Conservation (phyloP, 2,113 vertebrate species). For the Puma concolor region DNA sequence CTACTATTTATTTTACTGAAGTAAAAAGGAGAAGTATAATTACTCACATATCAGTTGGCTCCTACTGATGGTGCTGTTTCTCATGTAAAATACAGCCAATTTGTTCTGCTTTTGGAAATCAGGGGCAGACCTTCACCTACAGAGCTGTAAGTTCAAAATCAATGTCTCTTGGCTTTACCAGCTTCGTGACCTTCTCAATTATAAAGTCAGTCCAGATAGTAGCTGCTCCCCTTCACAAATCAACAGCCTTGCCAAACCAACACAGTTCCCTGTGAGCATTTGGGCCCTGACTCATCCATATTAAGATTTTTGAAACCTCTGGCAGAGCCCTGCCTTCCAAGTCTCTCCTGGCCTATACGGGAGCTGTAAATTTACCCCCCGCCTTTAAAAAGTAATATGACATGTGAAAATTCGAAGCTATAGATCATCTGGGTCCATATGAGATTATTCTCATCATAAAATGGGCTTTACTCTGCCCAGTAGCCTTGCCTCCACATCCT, state of each 20-base stretch:
- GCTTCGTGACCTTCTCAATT: not conserved
- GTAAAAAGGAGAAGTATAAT: conserved; percentile 15
- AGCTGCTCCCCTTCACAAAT: not conserved
- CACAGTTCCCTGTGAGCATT: not conserved
- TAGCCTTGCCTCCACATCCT: not conserved
- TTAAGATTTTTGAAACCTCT: not conserved
- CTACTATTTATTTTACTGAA: not conserved
- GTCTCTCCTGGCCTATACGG: not conserved
- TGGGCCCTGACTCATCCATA: not conserved
- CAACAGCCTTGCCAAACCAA: not conserved
- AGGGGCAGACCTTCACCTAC: not conserved
- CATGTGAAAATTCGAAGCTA: not conserved
- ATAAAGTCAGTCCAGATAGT: not conserved
- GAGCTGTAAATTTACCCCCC: not conserved
- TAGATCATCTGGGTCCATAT: not conserved
- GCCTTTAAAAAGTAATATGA: not conserved
- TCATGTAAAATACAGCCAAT: not conserved
- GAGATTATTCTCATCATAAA: not conserved
- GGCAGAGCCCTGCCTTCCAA: not conserved
- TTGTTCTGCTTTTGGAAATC: not conserved
- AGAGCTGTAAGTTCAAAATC: not conserved
- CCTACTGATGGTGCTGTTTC: not conserved
- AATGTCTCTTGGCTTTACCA: not conserved
- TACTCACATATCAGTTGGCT: not conserved
- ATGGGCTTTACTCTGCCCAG: not conserved